phyloP scores from a whole-genome alignment of 2,113 vertebrate species.

The Vireo altiloquus region DNA sequence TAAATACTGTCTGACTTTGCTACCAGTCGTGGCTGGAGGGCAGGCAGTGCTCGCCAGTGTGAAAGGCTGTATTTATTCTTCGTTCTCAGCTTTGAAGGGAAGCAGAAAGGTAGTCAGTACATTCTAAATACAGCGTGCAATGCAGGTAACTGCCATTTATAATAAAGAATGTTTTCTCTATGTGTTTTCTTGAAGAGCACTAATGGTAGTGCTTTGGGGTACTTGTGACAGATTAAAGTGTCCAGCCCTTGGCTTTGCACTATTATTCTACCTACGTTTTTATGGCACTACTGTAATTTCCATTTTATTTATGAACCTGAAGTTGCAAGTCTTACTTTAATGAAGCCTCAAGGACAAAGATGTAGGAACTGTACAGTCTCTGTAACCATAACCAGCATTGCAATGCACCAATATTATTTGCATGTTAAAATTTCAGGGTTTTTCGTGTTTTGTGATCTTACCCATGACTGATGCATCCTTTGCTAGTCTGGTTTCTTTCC shows the following conservation, averaged over 20 bases:
- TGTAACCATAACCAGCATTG: not conserved
- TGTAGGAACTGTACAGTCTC: not conserved
- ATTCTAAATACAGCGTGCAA: constrained; percentile 22
- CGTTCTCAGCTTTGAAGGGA: not conserved
- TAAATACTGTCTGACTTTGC: constrained; percentile 6
- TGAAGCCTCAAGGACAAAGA: not conserved
- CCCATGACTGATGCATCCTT: not conserved
- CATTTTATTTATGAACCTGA: constrained; percentile 22
- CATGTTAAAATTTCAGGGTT: not conserved
- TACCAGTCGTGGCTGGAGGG: not conserved
- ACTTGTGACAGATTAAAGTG: constrained; percentile 23
- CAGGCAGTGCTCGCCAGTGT: not conserved
- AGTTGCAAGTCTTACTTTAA: not conserved
- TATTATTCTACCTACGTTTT: constrained; percentile 47
- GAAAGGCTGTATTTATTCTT: not conserved
- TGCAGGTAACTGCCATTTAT: constrained; percentile 20
- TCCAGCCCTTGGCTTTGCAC: constrained; percentile 51
- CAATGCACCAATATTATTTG: not conserved
- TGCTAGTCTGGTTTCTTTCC: not conserved
- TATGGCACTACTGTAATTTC: constrained; percentile 29
- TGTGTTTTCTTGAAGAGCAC: not conserved
- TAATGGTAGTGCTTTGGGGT: constrained; percentile 4
- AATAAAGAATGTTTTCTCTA: constrained; percentile 16
- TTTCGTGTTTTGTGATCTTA: not conserved
- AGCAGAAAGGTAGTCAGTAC: not conserved